A percentile compares a stretch with the other conserved stretches of the same genome.
Conservation (phyloP, 1,140 invertebrate genomes). For the Sminthurinus signatus region DNA sequence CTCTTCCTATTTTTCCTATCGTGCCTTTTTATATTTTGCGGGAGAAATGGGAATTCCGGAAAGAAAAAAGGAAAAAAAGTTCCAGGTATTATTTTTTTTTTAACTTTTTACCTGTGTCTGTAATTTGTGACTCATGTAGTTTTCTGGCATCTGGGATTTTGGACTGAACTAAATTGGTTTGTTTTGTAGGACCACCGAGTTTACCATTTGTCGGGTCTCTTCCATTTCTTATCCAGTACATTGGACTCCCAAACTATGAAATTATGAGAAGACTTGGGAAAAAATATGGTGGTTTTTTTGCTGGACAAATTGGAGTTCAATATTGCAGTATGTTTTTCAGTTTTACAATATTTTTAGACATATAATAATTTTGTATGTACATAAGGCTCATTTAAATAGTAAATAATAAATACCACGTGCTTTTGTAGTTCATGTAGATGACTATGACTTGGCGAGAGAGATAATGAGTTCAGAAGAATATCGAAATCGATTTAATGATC, state of each 20-base stretch:
- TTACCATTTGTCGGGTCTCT: not conserved
- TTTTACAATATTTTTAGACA: no score
- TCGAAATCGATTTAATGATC: constrained; percentile 1
- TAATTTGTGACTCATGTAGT: no score
- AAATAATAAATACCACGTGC: no score
- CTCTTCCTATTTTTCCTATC: no score
- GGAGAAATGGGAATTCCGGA: no score
- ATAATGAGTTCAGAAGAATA: not conserved
- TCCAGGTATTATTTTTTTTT: no score
- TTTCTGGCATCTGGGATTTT: no score
- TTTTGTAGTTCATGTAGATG: not conserved
- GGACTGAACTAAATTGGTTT: not conserved
- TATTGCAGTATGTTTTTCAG: constrained; percentile 3
- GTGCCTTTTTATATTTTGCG: no score
- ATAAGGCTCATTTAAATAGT: no score
- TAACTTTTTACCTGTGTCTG: no score
- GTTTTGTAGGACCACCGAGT: not conserved
- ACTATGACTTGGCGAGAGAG: not conserved
- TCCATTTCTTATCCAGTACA: not conserved
- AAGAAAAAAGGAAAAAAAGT: no score
- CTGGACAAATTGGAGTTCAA: not conserved
- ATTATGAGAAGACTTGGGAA: not conserved
- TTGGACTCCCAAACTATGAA: not conserved
- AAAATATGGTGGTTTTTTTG: not conserved
- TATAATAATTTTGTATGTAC: no score